Conservation (phyloP, 2,113 vertebrate genomes). For the Pithys albifrons region DNA sequence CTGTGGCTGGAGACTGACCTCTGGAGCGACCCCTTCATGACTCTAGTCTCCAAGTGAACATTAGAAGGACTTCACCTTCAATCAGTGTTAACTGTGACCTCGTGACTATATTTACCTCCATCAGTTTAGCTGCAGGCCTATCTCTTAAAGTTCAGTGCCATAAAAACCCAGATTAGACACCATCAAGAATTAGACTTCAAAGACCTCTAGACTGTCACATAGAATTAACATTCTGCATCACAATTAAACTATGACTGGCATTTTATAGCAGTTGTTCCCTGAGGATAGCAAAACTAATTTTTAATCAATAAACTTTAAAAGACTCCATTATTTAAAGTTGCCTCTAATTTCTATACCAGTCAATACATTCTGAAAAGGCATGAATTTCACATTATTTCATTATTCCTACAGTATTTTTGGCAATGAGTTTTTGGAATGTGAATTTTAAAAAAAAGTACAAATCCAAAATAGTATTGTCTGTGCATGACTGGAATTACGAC, state of each 20-base stretch:
- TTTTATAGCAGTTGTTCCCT: slow-evolving; percentile 66
- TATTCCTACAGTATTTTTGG: background rate
- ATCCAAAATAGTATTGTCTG: slow-evolving; percentile 16
- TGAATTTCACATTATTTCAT: slow-evolving; percentile 41
- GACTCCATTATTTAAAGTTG: slow-evolving; percentile 8
- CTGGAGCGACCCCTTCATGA: slow-evolving; percentile 2
- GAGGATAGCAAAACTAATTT: slow-evolving; percentile 48
- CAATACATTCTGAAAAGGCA: slow-evolving; percentile 10
- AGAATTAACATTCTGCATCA: slow-evolving; percentile 72
- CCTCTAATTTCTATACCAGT: slow-evolving; percentile 2
- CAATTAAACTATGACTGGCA: slow-evolving; percentile 67
- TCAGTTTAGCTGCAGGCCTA: slow-evolving; percentile 58
- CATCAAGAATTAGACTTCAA: slow-evolving; percentile 77
- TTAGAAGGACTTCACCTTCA: slow-evolving; percentile 43
- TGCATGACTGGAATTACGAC: background rate
- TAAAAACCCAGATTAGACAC: slow-evolving; percentile 61
- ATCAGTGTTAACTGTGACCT: slow-evolving; percentile 65
- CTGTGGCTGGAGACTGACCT: background rate
- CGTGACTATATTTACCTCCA: slow-evolving; percentile 39
- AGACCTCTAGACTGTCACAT: slow-evolving; percentile 67
- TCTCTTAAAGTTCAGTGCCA: slow-evolving; percentile 65
- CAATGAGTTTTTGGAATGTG: background rate
- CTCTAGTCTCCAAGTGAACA: slow-evolving; percentile 38
- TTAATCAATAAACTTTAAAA: background rate
- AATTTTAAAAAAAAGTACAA: slow-evolving; percentile 10